phyloP scores from a whole-genome alignment of 1,140 invertebrate species.

The Drosophila erecta region DNA sequence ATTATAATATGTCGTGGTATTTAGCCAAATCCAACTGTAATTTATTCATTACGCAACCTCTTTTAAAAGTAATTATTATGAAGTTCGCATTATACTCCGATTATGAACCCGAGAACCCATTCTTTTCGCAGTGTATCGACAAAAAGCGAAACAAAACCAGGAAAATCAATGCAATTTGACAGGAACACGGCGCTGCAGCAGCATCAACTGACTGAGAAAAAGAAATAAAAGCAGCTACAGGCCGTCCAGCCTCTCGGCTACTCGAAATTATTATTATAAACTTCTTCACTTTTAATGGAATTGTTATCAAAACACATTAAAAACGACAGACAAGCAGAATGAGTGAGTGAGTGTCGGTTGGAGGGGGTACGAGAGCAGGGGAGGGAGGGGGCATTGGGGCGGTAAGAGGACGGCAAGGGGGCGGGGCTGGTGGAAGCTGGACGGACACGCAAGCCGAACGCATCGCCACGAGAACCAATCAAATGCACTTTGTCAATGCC shows the following conservation, averaged over 20 bases:
- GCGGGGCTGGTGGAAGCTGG: background rate
- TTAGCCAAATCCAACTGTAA: background rate
- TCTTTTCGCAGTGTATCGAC: background rate
- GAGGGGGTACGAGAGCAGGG: background rate
- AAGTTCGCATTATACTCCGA: no score
- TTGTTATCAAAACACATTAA: constrained; percentile 82
- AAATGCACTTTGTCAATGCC: constrained; percentile 83
- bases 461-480: constrained; percentile 57
- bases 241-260: constrained; percentile 44
- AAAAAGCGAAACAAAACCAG: background rate
- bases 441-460: constrained; percentile 39
- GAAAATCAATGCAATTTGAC: constrained; percentile 69
- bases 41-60: background rate
- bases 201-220: constrained; percentile 26
- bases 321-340: constrained; percentile 48
- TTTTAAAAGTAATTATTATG: background rate
- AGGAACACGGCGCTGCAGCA: constrained; percentile 47
- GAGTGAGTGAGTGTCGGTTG: constrained; percentile 10
- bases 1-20: background rate
- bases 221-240: constrained; percentile 26
- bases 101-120: no score
- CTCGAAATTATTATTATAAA: constrained; percentile 75
- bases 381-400: background rate
- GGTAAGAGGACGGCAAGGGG: background rate
- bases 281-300: constrained; percentile 81